Evolutionary conservation across 2,113 vertebrate genomes (phyloP).

Genomic region (Myrmecobius fasciatus): DNA sequence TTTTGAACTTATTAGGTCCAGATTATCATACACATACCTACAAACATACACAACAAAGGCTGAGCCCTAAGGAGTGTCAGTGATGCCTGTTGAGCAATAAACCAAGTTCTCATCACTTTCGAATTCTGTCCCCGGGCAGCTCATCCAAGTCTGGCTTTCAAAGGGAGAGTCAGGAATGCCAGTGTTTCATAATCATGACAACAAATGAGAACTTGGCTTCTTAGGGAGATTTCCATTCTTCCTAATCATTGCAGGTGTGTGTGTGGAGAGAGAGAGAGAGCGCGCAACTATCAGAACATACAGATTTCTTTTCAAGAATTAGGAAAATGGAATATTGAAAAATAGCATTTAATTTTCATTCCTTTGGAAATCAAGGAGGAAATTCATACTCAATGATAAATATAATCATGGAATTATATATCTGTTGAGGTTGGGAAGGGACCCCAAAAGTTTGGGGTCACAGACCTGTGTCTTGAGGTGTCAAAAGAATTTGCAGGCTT

Average conservation of each 20-base stretch:
- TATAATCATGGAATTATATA: not conserved
- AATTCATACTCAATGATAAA: not conserved
- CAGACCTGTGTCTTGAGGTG: too few species aligned
- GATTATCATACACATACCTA: not conserved
- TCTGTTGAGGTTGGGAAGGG: too few species aligned
- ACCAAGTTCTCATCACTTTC: slow-evolving; percentile 13
- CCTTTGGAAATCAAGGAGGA: not conserved
- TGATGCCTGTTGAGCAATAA: not conserved
- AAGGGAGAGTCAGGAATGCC: not conserved
- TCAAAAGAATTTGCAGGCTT: too few species aligned
- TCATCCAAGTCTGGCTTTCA: not conserved
- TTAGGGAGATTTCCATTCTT: not conserved
- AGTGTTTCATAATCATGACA: not conserved
- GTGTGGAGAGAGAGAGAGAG: not conserved
- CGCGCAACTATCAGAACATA: not conserved
- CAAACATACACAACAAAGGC: not conserved
- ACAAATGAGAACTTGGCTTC: not conserved
- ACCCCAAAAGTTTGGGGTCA: too few species aligned
- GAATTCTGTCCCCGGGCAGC: not conserved
- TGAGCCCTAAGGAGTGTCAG: not conserved
- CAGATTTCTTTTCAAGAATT: not conserved
- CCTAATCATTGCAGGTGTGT: not conserved
- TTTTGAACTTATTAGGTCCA: not conserved
- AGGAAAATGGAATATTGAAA: not conserved
- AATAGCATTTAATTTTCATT: not conserved